A percentile compares a stretch with the other conserved stretches of the same genome.
phyloP scores from a whole-genome alignment of 64 coral and sea anemone genomes.

The Astreopora myriophthalma region DNA sequence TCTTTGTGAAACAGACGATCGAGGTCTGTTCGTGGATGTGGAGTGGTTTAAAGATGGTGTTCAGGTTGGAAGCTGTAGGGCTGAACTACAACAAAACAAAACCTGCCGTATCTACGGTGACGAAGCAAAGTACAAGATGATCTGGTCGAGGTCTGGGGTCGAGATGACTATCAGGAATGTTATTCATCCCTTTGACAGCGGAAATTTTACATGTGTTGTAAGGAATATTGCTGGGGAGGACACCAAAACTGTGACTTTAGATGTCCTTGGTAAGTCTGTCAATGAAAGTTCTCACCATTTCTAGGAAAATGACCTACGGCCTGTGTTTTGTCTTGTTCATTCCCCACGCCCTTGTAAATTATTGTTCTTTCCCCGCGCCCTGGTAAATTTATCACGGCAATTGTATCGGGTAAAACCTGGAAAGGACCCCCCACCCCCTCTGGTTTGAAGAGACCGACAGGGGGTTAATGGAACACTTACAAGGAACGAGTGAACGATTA shows the following conservation, averaged over 20 bases:
- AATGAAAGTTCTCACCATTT: too few species aligned
- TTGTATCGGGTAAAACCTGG: too few species aligned
- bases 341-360: too few species aligned
- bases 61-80: constrained; percentile 1
- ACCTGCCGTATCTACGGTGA: not conserved
- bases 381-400: too few species aligned
- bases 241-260: not conserved
- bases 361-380: too few species aligned
- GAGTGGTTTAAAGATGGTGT: constrained; percentile 40
- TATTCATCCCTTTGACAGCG: constrained; percentile 37
- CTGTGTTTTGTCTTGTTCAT: too few species aligned
- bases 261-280: constrained; percentile 34
- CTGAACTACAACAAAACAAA: not conserved
- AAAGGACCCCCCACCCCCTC: too few species aligned
- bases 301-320: too few species aligned
- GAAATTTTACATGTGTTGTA: constrained; percentile 38
- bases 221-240: constrained; percentile 17
- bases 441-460: too few species aligned
- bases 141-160: not conserved
- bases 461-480: too few species aligned
- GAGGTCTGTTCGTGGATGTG: constrained; percentile 5
- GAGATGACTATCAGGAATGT: constrained; percentile 39
- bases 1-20: constrained; percentile 30
- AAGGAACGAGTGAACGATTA: too few species aligned
- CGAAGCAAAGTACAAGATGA: not conserved